Conservation (phyloP, 2,113 vertebrate genomes). For the Montifringilla adamsi region DNA sequence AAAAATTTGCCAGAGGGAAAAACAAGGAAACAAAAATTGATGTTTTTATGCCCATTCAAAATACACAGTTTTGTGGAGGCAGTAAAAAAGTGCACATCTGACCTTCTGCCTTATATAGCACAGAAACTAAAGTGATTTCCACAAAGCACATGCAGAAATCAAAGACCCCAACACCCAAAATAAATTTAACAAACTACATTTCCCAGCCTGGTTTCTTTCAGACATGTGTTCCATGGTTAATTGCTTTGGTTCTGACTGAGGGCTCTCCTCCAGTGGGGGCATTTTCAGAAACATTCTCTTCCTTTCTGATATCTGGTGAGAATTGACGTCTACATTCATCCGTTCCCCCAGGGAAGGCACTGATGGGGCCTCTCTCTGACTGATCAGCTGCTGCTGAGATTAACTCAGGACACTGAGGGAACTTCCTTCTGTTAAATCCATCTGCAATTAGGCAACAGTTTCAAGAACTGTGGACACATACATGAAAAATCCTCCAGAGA, state of each 20-base stretch:
- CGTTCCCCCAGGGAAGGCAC: neutral
- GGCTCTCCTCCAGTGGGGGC: neutral
- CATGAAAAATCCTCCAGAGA: neutral
- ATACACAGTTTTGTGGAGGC: neutral
- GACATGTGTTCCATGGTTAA: fast-evolving
- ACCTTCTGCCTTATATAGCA: neutral
- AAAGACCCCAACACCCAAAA: neutral
- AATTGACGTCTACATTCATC: neutral
- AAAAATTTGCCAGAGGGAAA: neutral
- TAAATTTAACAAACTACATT: neutral
- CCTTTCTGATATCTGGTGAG: neutral
- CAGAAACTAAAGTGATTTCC: neutral
- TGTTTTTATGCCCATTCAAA: neutral
- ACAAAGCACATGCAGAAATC: neutral
- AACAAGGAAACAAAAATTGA: neutral
- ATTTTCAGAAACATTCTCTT: neutral
- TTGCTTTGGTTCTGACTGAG: neutral
- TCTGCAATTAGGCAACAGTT: neutral
- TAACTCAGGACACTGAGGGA: neutral
- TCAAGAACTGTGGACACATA: neutral
- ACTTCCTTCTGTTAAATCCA: neutral
- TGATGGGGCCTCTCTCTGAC: neutral
- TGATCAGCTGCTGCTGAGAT: neutral
- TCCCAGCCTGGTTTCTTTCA: neutral
- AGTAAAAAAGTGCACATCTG: neutral